Evolutionary conservation across 2,888 invertebrate genomes (phyloP).

Genomic region (Drosophila borealis): DNA sequence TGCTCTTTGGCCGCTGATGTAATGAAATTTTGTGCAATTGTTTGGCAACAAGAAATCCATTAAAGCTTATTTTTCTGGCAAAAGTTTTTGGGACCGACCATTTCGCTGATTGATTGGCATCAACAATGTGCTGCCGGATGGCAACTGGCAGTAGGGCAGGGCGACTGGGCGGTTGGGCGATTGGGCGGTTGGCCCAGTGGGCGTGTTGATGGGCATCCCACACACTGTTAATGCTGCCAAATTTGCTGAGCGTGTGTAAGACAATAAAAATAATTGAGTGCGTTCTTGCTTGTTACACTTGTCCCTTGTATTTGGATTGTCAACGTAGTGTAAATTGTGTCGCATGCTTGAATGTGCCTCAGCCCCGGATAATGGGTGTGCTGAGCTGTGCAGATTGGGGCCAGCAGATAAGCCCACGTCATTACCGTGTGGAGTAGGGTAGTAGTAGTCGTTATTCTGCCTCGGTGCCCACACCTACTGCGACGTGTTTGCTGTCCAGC

Average conservation of each 20-base stretch:
- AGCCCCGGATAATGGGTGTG: conserved; percentile 46
- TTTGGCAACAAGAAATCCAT: conserved; percentile 70
- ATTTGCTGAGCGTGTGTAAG: conserved; percentile 78
- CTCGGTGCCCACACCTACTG: conserved; percentile 10
- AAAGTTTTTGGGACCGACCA: conserved; percentile 68
- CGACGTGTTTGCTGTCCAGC: conserved; percentile 30
- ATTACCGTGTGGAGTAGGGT: conserved; percentile 67
- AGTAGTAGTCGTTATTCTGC: conserved; percentile 38
- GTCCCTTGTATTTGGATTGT: conserved; percentile 55
- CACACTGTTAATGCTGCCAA: conserved; percentile 67
- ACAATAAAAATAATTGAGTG: conserved; percentile 80
- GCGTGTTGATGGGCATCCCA: conserved; percentile 13
- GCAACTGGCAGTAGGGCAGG: conserved; percentile 10
- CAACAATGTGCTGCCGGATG: conserved; percentile 52
- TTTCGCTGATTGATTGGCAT: conserved; percentile 80
- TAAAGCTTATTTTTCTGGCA: conserved; percentile 67
- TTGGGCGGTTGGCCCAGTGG: conserved; percentile 1
- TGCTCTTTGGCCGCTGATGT: conserved; percentile 65
- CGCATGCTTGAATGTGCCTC: conserved; percentile 37
- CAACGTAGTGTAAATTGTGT: conserved; percentile 78
- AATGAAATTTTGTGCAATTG: conserved; percentile 77
- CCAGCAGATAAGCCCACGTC: conserved; percentile 70
- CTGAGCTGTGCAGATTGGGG: conserved; percentile 65
- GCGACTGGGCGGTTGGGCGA: background rate
- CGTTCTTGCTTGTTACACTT: conserved; percentile 61